Evolutionary conservation across 2,113 vertebrate genomes (phyloP).

Genomic region (Vulpes vulpes): DNA sequence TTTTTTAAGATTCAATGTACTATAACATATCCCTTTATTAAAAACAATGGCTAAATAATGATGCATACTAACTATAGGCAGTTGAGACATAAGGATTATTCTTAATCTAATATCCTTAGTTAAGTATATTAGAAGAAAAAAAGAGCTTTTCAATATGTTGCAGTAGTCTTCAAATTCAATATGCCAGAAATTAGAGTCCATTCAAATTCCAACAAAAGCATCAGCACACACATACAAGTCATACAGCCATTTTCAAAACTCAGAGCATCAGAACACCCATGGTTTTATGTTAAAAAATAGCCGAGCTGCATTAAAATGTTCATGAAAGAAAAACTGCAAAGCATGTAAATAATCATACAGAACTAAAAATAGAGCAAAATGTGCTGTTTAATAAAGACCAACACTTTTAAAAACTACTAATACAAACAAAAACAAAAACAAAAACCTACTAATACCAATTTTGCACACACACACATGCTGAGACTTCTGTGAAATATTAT

Average conservation of each 20-base stretch:
- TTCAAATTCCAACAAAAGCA: neutral
- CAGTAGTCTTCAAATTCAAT: neutral
- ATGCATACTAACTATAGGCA: neutral
- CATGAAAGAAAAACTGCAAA: neutral
- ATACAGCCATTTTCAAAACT: neutral
- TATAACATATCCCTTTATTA: neutral
- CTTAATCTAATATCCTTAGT: neutral
- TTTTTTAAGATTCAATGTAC: neutral
- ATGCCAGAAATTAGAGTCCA: neutral
- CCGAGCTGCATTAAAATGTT: neutral
- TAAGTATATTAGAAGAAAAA: neutral
- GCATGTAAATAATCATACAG: neutral
- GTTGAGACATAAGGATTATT: neutral
- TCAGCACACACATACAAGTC: neutral
- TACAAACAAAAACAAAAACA: neutral
- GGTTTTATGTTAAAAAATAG: neutral
- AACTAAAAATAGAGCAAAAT: neutral
- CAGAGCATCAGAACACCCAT: too few species aligned
- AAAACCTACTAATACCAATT: neutral
- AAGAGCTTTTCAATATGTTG: neutral
- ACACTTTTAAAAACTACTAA: neutral
- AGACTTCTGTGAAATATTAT: neutral
- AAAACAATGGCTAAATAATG: neutral
- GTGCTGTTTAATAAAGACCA: neutral
- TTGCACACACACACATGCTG: neutral